Percentiles rank a stretch among this genome's conserved stretches.
These are phyloP conservation scores for Hemistola chrysoprasaria DNA, from an alignment of 2,888 invertebrate genomes.

Conservation along the genomic window DNA sequence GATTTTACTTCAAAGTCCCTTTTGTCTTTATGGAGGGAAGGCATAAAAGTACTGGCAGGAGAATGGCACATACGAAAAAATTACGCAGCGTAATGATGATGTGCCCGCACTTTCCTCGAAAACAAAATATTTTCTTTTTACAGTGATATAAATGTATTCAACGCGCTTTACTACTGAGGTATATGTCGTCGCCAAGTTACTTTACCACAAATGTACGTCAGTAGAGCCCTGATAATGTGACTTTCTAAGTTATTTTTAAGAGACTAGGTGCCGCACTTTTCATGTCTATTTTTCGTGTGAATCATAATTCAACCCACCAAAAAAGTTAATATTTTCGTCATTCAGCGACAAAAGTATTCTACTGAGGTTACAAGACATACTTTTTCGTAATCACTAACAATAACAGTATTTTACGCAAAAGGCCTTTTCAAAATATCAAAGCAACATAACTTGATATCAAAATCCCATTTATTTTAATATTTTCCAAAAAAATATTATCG, in stretches of 20 bases:
- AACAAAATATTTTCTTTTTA: slow-evolving; percentile 77
- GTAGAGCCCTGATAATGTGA: slow-evolving; percentile 22
- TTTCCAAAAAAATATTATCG: not conserved
- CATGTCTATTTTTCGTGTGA: not conserved
- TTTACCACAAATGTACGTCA: slow-evolving; percentile 35
- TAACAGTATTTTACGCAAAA: too few species aligned
- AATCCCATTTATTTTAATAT: not conserved
- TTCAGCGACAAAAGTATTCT: too few species aligned
- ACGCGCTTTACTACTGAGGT: slow-evolving; percentile 55
- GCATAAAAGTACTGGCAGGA: slow-evolving; percentile 78
- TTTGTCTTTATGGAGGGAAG: slow-evolving; percentile 81
- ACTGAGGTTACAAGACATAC: too few species aligned
- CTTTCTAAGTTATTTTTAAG: slow-evolving; percentile 23
- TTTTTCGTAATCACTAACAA: too few species aligned
- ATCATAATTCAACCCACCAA: too few species aligned
- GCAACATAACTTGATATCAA: too few species aligned
- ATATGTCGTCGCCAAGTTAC: slow-evolving; percentile 38
- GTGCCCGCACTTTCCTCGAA: slow-evolving; percentile 73
- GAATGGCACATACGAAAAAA: slow-evolving; percentile 80
- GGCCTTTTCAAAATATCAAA: too few species aligned
- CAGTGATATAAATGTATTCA: slow-evolving; percentile 73
- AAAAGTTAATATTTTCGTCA: too few species aligned
- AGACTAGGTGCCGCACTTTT: slow-evolving; percentile 15
- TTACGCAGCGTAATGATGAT: slow-evolving; percentile 80
- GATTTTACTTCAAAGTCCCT: slow-evolving; percentile 82